phyloP scores from a whole-genome alignment of 2,113 vertebrate genomes.

The Edolisoma coerulescens region DNA sequence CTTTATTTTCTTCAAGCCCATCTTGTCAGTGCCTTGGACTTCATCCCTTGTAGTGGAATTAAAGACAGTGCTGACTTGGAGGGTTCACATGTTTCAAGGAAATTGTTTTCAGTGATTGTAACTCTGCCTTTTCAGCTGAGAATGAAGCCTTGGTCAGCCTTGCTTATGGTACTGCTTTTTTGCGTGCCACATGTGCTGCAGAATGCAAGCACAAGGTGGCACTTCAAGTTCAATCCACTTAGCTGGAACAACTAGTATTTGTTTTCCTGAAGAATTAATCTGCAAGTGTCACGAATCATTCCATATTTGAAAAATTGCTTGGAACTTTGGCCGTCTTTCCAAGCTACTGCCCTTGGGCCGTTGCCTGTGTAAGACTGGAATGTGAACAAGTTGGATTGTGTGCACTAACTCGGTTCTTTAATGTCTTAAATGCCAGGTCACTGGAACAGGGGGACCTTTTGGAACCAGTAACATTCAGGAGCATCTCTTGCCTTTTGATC shows the following conservation, averaged over 20 bases:
- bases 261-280: neutral
- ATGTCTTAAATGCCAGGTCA: conserved; percentile 74
- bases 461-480: conserved; percentile 96
- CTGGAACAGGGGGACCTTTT: conserved; percentile 82
- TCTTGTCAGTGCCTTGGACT: neutral
- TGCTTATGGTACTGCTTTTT: neutral
- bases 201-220: conserved; percentile 61
- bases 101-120: neutral
- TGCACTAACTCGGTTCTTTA: neutral
- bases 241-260: neutral
- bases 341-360: neutral
- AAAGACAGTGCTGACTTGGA: neutral
- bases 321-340: neutral
- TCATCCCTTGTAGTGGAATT: neutral
- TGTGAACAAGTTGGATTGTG: neutral
- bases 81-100: neutral
- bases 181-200: neutral
- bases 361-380: neutral
- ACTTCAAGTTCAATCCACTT: neutral
- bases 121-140: neutral
- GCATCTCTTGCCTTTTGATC: conserved; percentile 85
- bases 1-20: neutral
- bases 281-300: neutral
- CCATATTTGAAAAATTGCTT: neutral
- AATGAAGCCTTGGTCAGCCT: neutral